Base-by-base conservation (phyloP, 2,797 vertebrate genomes). In the Saxicola maurus region DNA sequence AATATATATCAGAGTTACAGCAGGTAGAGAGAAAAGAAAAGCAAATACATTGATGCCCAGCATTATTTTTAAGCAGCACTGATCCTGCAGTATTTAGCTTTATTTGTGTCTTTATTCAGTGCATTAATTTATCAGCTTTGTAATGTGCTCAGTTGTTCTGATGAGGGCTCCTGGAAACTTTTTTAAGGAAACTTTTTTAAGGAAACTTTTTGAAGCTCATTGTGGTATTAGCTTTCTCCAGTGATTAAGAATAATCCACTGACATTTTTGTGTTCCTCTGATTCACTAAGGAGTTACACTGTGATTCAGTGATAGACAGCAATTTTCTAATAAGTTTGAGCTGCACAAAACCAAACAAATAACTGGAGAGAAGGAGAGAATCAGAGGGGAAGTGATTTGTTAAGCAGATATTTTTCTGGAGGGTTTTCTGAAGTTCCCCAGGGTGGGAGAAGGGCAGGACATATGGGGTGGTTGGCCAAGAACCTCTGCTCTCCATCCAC, bases 381-480 rank as follows among this genome's bases (percentile, higher is more conserved):
- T 42, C 8, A 0, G 31, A 42, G 30, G 35, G 15, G 27, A 68
- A 82, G 19, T 20, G 55, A 16, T 78, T 56, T 78, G 20, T 79
- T 37, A 45, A 82, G 24, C 18, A 59, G 59, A 4, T 66, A 3
- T 9, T 75, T 13, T 30, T 55, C 59, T 30, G 13, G 0, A 82
- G 28, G 15, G 17, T 59, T 79, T 78, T 43, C 23, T 84, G 64
- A 35, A 45, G 9, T 60, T 7, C 2, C 21, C 19, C 37, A 1
- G 23, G 52, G 11, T 45, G n/a, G 24, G 4, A 23, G 27, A 23
- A 5, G 28, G 53, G 56, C 30, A 76, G 53, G 57, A 21, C 2
- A 12, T 6, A 10, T 0, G 0, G 33, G 18, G 13, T 38, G 20
- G 12, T 2, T 53, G 55, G 27, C 24, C 43, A 48, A 42, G 74